Evolutionary conservation across 2,888 invertebrate genomes (phyloP).

Genomic region (Sepioteuthis lessoniana): DNA sequence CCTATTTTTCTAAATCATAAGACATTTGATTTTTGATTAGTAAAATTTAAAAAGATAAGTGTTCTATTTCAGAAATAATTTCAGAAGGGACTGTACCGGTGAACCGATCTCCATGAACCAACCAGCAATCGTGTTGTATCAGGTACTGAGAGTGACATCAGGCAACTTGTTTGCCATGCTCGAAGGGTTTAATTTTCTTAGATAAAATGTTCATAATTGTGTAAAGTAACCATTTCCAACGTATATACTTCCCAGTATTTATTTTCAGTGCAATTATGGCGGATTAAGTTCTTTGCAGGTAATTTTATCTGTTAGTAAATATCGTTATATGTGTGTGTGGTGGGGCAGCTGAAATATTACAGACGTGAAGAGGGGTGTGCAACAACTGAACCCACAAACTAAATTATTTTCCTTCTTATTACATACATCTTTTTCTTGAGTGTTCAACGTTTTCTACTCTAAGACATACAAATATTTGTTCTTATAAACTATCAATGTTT

Average conservation of each 20-base stretch:
- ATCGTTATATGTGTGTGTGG: neutral
- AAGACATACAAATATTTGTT: neutral
- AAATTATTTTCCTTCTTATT: too few relatives aligned
- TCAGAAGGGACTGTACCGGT: slow-evolving; percentile 17
- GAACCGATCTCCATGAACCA: neutral
- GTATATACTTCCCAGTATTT: neutral
- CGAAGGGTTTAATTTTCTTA: slow-evolving; percentile 24
- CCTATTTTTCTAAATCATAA: too few relatives aligned
- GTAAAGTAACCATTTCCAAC: neutral
- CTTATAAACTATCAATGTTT: too few relatives aligned
- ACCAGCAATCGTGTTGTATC: neutral
- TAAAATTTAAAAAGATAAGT: too few relatives aligned
- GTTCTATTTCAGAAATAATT: neutral
- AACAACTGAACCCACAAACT: neutral
- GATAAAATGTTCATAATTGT: slow-evolving; percentile 6
- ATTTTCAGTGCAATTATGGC: neutral
- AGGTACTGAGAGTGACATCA: neutral
- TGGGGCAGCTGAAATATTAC: neutral
- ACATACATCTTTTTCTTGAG: too few relatives aligned
- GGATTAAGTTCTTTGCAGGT: slow-evolving; percentile 8
- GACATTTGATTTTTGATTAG: too few relatives aligned
- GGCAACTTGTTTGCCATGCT: slow-evolving; percentile 45
- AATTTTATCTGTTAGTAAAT: neutral
- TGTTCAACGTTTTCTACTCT: neutral
- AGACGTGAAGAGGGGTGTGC: neutral